Percentiles rank a stretch among this genome's conserved stretches.
phyloP scores from a whole-genome alignment of 2,888 invertebrate genomes.

The Caenorhabditis doughertyi region DNA sequence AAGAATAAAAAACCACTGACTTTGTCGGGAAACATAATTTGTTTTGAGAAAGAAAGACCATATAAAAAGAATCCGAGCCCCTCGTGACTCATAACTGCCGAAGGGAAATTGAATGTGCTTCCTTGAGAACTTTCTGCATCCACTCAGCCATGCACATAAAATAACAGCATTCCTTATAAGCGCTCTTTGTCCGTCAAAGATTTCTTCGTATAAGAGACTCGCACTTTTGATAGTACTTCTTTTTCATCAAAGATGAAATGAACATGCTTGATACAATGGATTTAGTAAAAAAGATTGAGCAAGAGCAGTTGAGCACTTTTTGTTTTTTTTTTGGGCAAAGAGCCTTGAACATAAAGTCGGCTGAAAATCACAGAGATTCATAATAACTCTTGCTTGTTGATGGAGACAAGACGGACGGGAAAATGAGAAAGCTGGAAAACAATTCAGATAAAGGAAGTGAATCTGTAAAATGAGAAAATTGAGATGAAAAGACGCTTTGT shows the following conservation, averaged over 20 bases:
- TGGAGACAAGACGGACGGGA: not conserved
- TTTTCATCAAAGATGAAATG: conserved; percentile 27
- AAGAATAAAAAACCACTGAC: not conserved
- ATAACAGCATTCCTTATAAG: conserved; percentile 35
- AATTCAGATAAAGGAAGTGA: not conserved
- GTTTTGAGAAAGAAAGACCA: not conserved
- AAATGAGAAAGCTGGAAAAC: conserved; percentile 10
- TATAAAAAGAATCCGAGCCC: conserved; percentile 6
- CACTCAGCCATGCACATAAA: conserved; percentile 52
- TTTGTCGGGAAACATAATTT: not conserved
- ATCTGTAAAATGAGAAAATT: not conserved
- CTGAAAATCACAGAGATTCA: conserved; percentile 15
- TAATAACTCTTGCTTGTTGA: not conserved
- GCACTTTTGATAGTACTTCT: conserved; percentile 44
- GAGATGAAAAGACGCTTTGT: not conserved
- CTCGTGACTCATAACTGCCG: conserved; percentile 37
- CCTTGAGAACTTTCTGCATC: conserved; percentile 44
- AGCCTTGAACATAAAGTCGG: not conserved
- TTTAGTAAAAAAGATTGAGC: not conserved
- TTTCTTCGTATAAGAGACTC: conserved; percentile 21
- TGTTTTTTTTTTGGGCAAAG: not conserved
- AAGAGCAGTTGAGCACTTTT: not conserved
- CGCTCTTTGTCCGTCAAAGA: conserved; percentile 30
- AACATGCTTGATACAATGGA: not conserved
- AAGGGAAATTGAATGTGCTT: conserved; percentile 36